These are phyloP conservation scores for Sphaerophoria taeniata DNA, from an alignment of 2,888 invertebrate species.

Conservation along the genomic window DNA sequence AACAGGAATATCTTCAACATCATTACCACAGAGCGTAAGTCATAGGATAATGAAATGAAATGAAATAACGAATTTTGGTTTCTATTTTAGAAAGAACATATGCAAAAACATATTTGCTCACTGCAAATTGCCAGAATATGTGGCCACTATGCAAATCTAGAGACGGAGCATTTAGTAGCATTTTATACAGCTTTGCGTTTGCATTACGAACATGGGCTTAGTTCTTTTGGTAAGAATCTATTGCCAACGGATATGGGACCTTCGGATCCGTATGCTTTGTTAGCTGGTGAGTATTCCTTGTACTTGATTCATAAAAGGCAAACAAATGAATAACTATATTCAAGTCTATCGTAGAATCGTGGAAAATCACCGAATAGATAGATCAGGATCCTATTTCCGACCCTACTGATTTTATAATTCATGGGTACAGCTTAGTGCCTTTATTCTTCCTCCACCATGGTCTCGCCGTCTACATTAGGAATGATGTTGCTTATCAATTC, in stretches of 20 bases:
- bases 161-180: constrained; percentile 84
- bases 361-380: too few relatives aligned
- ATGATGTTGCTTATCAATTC: too few relatives aligned
- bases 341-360: too few relatives aligned
- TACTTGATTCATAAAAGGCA: too few relatives aligned
- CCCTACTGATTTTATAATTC: too few relatives aligned
- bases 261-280: constrained; percentile 90
- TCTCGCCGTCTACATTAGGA: too few relatives aligned
- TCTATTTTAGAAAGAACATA: constrained; percentile 86
- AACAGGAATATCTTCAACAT: constrained; percentile 86
- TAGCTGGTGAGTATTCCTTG: constrained; percentile 85
- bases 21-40: constrained; percentile 86
- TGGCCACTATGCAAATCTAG: constrained; percentile 86
- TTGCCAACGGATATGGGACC: constrained; percentile 89
- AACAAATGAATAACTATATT: too few relatives aligned
- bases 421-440: too few relatives aligned
- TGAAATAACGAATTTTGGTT: constrained; percentile 17
- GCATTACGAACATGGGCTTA: constrained; percentile 87
- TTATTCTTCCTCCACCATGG: too few relatives aligned
- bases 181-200: constrained; percentile 86
- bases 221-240: constrained; percentile 84
- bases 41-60: background rate
- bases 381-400: too few relatives aligned
- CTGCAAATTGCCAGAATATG: constrained; percentile 89
- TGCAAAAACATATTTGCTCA: constrained; percentile 92